Conservation (phyloP, 2,113 vertebrate genomes). For the Solea solea region DNA sequence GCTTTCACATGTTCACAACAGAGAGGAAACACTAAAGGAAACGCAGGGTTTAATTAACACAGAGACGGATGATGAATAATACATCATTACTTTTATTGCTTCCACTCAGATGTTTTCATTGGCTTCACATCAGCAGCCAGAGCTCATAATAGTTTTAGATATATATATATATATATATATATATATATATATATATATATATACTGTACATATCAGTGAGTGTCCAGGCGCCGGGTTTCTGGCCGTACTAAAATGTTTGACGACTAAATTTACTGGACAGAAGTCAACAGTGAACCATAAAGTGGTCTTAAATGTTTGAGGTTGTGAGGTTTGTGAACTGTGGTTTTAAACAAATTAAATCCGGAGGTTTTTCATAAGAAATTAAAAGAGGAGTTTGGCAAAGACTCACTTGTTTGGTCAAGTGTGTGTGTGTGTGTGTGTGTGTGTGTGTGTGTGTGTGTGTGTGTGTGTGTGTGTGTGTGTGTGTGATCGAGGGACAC, state of each 20-base stretch:
- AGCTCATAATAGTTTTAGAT: slow-evolving; percentile 9
- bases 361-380: slow-evolving; percentile 32
- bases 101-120: slow-evolving; percentile 15
- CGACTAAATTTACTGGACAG: slow-evolving; percentile 28
- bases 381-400: slow-evolving; percentile 27
- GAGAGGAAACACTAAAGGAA: slow-evolving; percentile 30
- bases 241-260: slow-evolving; percentile 21
- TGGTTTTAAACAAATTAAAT: slow-evolving; percentile 28
- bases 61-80: slow-evolving; percentile 14
- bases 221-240: slow-evolving; percentile 39
- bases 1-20: slow-evolving; percentile 23
- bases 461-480: slow-evolving; percentile 11
- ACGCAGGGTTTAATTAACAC: slow-evolving; percentile 20
- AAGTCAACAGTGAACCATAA: slow-evolving; percentile 22
- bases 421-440: slow-evolving; percentile 16
- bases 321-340: slow-evolving; percentile 15
- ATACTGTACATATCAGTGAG: neutral
- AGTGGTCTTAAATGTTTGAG: slow-evolving; percentile 18
- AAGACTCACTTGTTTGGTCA: slow-evolving; percentile 24
- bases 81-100: slow-evolving; percentile 17
- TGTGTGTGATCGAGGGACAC: slow-evolving; percentile 29
- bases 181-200: neutral
- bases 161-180: neutral
- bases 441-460: slow-evolving; percentile 3
- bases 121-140: slow-evolving; percentile 31